These are phyloP conservation scores for Platerodrilus igneus DNA, from an alignment of 2,888 invertebrate species.

Conservation along the genomic window DNA sequence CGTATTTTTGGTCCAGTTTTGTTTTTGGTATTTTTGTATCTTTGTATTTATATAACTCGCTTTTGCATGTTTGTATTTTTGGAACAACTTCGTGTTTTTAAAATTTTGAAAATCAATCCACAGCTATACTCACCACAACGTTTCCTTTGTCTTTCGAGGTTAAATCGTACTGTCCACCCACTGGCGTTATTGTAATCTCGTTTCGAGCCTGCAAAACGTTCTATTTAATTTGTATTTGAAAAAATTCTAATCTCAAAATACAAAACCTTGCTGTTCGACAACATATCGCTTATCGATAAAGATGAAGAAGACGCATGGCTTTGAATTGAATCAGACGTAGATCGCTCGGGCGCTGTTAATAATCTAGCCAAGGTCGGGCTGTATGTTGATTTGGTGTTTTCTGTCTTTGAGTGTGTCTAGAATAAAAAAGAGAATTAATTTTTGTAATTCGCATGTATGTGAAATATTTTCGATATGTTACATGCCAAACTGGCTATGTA, in stretches of 20 bases:
- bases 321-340: conserved; percentile 11
- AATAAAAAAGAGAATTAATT: too few species aligned
- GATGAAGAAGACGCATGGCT: conserved; percentile 32
- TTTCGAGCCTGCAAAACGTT: conserved; percentile 49
- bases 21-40: too few species aligned
- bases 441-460: too few species aligned
- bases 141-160: conserved; percentile 14
- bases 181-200: conserved; percentile 60
- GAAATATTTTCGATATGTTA: too few species aligned
- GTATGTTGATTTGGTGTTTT: conserved; percentile 57
- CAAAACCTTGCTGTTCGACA: conserved; percentile 45
- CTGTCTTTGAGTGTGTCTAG: conserved; percentile 38
- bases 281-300: conserved; percentile 46
- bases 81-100: too few species aligned
- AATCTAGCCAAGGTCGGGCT: conserved; percentile 78
- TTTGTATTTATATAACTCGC: too few species aligned
- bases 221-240: not conserved
- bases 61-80: too few species aligned
- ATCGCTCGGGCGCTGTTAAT: conserved; percentile 58
- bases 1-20: too few species aligned
- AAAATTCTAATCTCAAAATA: too few species aligned
- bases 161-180: conserved; percentile 43
- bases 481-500: too few species aligned
- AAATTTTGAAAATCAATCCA: too few species aligned
- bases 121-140: conserved; percentile 11